Percentiles rank a stretch among this genome's conserved stretches.
phyloP scores from a whole-genome alignment of 2,113 vertebrate species.

The Indicator indicator region DNA sequence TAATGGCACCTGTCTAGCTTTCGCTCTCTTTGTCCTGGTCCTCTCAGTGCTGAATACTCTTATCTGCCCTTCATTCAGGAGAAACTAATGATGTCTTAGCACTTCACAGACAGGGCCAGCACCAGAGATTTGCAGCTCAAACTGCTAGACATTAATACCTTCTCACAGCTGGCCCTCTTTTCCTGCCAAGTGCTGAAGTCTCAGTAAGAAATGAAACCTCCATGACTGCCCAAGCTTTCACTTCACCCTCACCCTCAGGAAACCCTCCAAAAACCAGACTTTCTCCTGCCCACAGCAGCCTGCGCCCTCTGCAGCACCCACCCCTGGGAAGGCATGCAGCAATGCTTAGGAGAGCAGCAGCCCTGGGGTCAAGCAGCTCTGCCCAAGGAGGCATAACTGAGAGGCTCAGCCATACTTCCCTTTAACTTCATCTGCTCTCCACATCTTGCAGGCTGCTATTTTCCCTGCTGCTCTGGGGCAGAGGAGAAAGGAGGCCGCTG shows the following conservation, averaged over 20 bases:
- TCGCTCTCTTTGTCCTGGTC: background rate
- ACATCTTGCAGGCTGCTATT: background rate
- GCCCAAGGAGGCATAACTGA: background rate
- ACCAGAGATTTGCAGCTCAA: background rate
- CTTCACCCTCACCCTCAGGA: background rate
- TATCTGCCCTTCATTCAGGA: background rate
- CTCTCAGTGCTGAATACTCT: background rate
- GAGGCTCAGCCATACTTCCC: background rate
- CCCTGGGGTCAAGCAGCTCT: background rate
- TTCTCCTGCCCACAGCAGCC: background rate
- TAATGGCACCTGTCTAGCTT: background rate
- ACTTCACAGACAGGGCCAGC: background rate
- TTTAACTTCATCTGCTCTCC: background rate
- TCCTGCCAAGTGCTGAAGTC: background rate
- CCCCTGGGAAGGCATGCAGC: background rate
- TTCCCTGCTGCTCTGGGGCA: background rate
- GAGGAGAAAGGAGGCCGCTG: conserved; percentile 29
- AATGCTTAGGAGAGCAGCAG: background rate
- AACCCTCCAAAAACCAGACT: background rate
- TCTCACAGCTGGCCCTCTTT: background rate
- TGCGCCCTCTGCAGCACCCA: background rate
- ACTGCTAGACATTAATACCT: background rate
- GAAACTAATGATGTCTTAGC: background rate
- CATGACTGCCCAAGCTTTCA: background rate
- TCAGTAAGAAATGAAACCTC: background rate